Conservation (phyloP, 2,888 invertebrate genomes). For the Diaphora mendica region DNA sequence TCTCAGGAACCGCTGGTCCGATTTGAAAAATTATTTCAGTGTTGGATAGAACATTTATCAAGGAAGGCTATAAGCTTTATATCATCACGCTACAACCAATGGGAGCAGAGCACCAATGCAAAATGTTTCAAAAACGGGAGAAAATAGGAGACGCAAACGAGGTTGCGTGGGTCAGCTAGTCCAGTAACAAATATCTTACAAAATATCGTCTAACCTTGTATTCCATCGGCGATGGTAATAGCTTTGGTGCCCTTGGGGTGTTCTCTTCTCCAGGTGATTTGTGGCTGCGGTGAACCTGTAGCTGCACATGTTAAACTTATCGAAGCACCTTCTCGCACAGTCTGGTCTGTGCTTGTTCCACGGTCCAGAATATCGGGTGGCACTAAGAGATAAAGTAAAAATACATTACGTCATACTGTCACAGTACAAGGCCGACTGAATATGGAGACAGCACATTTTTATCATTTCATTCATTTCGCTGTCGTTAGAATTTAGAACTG, state of each 20-base stretch:
- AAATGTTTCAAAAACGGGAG: too few relatives aligned
- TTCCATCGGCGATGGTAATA: conserved; percentile 89
- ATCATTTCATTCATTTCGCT: not conserved
- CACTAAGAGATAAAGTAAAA: conserved; percentile 72
- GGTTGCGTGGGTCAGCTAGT: too few relatives aligned
- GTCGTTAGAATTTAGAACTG: not conserved
- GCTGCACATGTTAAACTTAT: conserved; percentile 95
- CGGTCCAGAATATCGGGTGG: conserved; percentile 95
- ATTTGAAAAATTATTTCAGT: too few relatives aligned
- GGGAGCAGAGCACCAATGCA: too few relatives aligned
- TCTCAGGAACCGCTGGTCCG: too few relatives aligned
- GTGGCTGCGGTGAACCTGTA: conserved; percentile 94
- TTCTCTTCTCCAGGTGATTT: conserved; percentile 95
- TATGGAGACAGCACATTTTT: not conserved
- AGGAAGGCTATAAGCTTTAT: too few relatives aligned
- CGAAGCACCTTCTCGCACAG: conserved; percentile 94
- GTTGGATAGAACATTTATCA: too few relatives aligned
- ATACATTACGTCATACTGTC: conserved; percentile 13
- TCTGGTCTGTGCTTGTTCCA: conserved; percentile 94
- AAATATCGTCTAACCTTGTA: conserved; percentile 85
- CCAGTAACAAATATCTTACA: not conserved
- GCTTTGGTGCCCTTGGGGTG: conserved; percentile 91
- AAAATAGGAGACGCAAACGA: too few relatives aligned
- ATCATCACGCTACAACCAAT: too few relatives aligned
- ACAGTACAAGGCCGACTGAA: conserved; percentile 5